Conservation (phyloP, 2,113 vertebrate species). For the Nestor notabilis region DNA sequence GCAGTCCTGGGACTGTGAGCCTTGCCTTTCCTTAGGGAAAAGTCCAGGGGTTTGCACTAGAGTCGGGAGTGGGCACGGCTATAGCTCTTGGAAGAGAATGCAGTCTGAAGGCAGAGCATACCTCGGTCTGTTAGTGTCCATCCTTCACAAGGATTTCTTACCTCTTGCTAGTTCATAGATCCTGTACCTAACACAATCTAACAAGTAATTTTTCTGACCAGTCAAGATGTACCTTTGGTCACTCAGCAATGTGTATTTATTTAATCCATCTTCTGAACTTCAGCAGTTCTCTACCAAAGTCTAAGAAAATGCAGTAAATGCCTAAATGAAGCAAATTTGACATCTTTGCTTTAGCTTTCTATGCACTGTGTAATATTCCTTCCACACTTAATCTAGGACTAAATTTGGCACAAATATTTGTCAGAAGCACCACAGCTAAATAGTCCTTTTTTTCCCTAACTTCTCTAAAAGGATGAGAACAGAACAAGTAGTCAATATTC, state of each 20-base stretch:
- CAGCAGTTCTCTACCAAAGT: not conserved
- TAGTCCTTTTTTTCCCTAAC: not conserved
- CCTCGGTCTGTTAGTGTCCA: not conserved
- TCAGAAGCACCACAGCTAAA: not conserved
- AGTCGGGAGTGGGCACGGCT: fast-evolving
- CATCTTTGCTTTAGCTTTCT: not conserved
- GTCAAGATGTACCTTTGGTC: not conserved
- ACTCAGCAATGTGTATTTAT: not conserved
- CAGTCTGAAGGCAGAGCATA: not conserved
- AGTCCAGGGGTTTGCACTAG: not conserved
- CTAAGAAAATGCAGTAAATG: not conserved
- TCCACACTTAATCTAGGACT: not conserved
- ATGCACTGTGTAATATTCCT: not conserved
- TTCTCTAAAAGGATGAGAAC: not conserved
- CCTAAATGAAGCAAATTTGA: not conserved
- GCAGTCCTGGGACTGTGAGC: fast-evolving
- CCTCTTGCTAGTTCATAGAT: not conserved
- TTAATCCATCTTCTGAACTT: not conserved
- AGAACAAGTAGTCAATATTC: not conserved
- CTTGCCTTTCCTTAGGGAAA: not conserved
- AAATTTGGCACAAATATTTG: not conserved
- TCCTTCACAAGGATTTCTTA: not conserved
- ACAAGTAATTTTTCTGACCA: fast-evolving
- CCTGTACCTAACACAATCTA: fast-evolving
- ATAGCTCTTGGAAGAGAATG: not conserved